Percentiles rank a stretch among this genome's conserved stretches.
These are phyloP conservation scores for Nyctereutes procyonoides DNA, from an alignment of 2,113 vertebrate species.

Conservation along the genomic window DNA sequence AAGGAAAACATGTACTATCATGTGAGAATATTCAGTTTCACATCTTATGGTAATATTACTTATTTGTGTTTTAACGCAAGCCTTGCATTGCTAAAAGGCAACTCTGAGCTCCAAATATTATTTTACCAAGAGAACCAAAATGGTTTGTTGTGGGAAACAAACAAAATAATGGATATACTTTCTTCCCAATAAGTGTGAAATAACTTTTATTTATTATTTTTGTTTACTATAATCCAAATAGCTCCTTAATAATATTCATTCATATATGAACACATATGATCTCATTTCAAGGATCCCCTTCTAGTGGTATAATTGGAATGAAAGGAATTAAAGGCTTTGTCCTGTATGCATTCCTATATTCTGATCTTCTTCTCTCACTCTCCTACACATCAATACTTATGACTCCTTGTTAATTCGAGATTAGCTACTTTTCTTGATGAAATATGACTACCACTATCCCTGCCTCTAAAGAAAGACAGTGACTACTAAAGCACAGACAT, in stretches of 20 bases:
- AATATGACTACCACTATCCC: background rate
- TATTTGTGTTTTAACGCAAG: background rate
- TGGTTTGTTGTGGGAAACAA: background rate
- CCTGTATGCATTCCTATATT: background rate
- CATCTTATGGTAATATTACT: background rate
- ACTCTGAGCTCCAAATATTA: background rate
- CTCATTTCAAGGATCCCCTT: background rate
- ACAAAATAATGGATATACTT: background rate
- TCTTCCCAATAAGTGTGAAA: background rate
- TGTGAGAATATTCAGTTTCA: background rate
- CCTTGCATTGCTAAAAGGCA: background rate
- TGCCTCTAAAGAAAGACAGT: background rate
- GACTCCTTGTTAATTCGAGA: background rate
- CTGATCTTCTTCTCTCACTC: background rate
- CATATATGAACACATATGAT: too few relatives aligned
- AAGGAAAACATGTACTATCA: background rate
- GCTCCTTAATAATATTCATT: background rate
- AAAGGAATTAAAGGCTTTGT: background rate
- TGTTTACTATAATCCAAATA: background rate
- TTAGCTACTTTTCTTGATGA: background rate
- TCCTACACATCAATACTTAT: background rate
- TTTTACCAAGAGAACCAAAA: background rate
- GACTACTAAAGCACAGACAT: background rate
- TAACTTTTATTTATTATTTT: background rate
- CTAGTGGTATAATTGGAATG: background rate